phyloP scores from a whole-genome alignment of 2,888 invertebrate species.

The Ophion obscuratus region DNA sequence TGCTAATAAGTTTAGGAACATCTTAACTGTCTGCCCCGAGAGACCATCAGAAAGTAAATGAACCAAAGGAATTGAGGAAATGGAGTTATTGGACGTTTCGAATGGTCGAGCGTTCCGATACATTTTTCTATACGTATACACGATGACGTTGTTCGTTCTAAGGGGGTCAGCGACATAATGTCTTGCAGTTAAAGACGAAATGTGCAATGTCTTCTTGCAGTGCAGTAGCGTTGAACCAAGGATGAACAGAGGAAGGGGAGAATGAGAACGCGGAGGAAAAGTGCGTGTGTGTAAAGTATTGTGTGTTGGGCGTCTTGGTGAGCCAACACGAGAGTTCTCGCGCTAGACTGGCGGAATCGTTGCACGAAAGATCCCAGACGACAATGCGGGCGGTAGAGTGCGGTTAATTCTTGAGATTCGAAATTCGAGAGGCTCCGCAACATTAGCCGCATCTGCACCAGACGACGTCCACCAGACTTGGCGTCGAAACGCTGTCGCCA shows the following conservation, averaged over 20 bases:
- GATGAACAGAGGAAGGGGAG: constrained; percentile 36
- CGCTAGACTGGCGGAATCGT: constrained; percentile 29
- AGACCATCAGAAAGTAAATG: too few species aligned
- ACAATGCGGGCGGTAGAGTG: constrained; percentile 8
- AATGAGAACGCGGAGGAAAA: constrained; percentile 36
- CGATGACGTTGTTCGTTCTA: constrained; percentile 58
- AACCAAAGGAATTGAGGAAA: too few species aligned
- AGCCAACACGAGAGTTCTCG: constrained; percentile 1
- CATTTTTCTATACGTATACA: background rate
- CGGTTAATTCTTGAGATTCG: constrained; percentile 29
- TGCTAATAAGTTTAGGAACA: too few species aligned
- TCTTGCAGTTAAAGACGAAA: constrained; percentile 54
- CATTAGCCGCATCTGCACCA: constrained; percentile 2
- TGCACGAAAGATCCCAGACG: constrained; percentile 35
- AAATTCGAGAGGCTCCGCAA: constrained; percentile 53
- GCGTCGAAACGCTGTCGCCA: too few species aligned
- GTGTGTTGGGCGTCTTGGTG: background rate
- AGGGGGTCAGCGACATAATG: constrained; percentile 61
- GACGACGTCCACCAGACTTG: too few species aligned
- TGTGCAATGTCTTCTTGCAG: constrained; percentile 54
- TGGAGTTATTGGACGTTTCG: constrained; percentile 19
- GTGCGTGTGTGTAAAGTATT: constrained; percentile 4
- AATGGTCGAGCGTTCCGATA: constrained; percentile 26
- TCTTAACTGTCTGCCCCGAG: too few species aligned
- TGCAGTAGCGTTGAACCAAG: constrained; percentile 42